Evolutionary conservation across 1,140 invertebrate genomes (phyloP), one percentile per base, ranked within the genome.

Genomic region (Drosophila pruinosa): DNA sequence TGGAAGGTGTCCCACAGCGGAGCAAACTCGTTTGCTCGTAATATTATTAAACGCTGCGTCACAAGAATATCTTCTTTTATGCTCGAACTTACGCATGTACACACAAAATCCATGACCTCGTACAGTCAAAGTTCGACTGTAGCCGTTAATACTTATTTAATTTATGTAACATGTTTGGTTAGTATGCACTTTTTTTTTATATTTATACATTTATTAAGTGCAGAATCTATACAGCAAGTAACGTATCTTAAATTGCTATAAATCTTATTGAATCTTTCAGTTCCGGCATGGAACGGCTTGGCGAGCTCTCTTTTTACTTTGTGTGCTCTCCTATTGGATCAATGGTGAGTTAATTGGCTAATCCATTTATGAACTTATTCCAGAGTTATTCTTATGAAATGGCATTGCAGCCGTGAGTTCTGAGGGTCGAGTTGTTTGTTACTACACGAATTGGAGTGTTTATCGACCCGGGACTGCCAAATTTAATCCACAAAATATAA

Each of bases 381-480:
- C 6, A 3, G 22, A 28, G 2, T 10, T n/a, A 28, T 59, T 22
- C 3, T 14, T 31, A 10, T 10, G 6, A 31, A 15, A 10, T 50
- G 39, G 4, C 3, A 21, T 31, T 69, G 19, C 75, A 77, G 79
- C 61, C 52, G 75, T 76, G 22, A 86, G 64, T 56, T 61, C 68
- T 41, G 94, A 95, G 75, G 94, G 95, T 38, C 94, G 95, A 59
- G 94, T 98, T 54, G 96, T 98, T 24, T 98, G 97, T 85, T 98
- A 98, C 90, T 98, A 97, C 92, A 97, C 96, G n/a, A 98, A 98
- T 91, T 98, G 97, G 97, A 97, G 96, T 64, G 96, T 97, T 2
- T 98, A 97, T 89, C 92, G 97, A 64, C 95, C 96, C 2, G 96
- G 96, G 24, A 95, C 95, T 2, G 97, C 97, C 1, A 97, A 97